Evolutionary conservation across 2,113 vertebrate genomes (phyloP).

Genomic region (Lethenteron camtschaticum): DNA sequence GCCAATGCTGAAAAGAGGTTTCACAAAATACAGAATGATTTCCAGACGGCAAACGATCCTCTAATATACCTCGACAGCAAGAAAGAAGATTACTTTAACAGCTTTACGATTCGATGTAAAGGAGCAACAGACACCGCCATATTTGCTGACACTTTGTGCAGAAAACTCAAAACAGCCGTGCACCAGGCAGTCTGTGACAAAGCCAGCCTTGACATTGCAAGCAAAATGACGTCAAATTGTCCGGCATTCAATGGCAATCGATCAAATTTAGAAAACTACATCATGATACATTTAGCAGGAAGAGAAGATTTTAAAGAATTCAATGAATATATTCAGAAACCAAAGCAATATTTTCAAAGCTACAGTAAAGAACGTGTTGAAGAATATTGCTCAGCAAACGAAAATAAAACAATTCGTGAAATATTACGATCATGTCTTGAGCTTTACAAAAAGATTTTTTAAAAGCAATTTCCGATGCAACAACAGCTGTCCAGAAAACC

Average conservation of each 20-base stretch:
- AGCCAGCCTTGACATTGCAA: slow-evolving; percentile 15
- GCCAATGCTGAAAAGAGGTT: slow-evolving; percentile 13
- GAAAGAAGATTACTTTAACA: slow-evolving; percentile 20
- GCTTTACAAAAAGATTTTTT: no score
- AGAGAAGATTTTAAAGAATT: slow-evolving; percentile 25
- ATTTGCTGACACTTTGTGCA: slow-evolving; percentile 23
- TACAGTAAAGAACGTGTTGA: no score
- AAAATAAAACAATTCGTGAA: no score
- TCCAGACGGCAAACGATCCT: slow-evolving; percentile 19
- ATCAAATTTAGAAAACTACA: slow-evolving; percentile 24
- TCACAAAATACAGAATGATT: slow-evolving; percentile 16
- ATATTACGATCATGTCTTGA: no score
- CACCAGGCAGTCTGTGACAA: slow-evolving; percentile 4
- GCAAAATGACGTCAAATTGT: slow-evolving; percentile 15
- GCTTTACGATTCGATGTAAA: slow-evolving; percentile 22
- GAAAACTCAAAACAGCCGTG: slow-evolving; percentile 19
- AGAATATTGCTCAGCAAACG: no score
- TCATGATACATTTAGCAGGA: slow-evolving; percentile 26
- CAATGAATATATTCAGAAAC: slow-evolving; percentile 13
- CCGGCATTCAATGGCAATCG: slow-evolving; percentile 18
- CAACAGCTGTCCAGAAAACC: slow-evolving; percentile 10
- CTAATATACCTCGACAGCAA: slow-evolving; percentile 16
- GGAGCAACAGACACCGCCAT: slow-evolving; percentile 20
- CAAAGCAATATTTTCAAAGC: slow-evolving; percentile 5
- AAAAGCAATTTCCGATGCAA: slow-evolving; percentile 8